These are phyloP conservation scores for Muscina levida DNA, from an alignment of 2,888 invertebrate genomes.

Conservation along the genomic window DNA sequence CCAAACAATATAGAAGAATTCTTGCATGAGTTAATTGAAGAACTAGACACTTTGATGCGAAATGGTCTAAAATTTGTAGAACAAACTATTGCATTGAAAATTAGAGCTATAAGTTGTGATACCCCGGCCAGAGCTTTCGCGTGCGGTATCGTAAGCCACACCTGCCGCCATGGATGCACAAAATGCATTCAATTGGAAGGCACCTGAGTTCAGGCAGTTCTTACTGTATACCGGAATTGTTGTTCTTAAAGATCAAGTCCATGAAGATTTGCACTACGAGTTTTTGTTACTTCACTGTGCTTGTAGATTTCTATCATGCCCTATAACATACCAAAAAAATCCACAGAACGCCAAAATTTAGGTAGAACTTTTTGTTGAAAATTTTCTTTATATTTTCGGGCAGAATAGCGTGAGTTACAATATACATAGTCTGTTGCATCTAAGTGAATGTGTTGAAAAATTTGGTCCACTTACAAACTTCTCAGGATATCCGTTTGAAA, in stretches of 20 bases:
- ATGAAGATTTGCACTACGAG: not conserved
- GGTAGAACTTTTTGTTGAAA: constrained; percentile 35
- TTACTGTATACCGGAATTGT: constrained; percentile 28
- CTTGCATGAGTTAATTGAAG: not conserved
- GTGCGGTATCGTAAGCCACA: not conserved
- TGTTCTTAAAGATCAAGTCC: constrained; percentile 32
- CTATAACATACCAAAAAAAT: constrained; percentile 18
- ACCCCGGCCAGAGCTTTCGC: constrained; percentile 11
- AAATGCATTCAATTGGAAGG: constrained; percentile 27
- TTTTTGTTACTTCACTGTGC: constrained; percentile 35
- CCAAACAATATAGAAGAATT: not conserved
- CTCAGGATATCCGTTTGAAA: too few species aligned
- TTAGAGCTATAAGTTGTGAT: not conserved
- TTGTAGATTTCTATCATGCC: constrained; percentile 36
- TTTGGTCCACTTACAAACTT: too few species aligned
- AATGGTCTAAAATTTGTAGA: not conserved
- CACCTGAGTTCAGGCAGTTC: constrained; percentile 38
- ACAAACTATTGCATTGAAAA: not conserved
- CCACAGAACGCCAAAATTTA: not conserved
- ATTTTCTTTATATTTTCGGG: constrained; percentile 38
- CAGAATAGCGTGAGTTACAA: constrained; percentile 42
- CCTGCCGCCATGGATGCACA: not conserved
- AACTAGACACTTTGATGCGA: not conserved
- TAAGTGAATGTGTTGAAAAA: too few species aligned
- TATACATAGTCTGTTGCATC: constrained; percentile 23